Percentiles rank a stretch among this genome's conserved stretches.
Conservation (phyloP, 23 tunicate species). For the Botrylloides violaceus region DNA sequence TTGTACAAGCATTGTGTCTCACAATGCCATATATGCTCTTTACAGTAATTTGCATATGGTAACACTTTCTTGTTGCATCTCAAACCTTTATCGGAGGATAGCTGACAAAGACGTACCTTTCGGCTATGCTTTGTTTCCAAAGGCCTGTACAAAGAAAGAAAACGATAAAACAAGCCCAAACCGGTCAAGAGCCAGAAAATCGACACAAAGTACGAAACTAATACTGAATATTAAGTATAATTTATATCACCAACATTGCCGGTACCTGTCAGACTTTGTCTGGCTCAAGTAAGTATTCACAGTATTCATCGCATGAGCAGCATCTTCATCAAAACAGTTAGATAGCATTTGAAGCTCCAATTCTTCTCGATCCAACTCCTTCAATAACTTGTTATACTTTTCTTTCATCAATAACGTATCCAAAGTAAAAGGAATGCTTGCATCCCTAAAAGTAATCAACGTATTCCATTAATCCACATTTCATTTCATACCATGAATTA, state of each 20-base stretch:
- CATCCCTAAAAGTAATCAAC: neutral
- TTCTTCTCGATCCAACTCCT: neutral
- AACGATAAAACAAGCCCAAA: too few relatives aligned
- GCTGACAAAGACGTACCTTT: neutral
- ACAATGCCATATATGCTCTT: conserved; percentile 77
- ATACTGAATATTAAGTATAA: too few relatives aligned
- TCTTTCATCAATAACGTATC: neutral
- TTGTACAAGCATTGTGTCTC: conserved; percentile 53
- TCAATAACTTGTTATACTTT: neutral
- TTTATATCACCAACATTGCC: neutral
- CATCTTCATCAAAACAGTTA: neutral
- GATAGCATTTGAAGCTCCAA: neutral
- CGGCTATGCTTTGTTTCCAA: too few relatives aligned
- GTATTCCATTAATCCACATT: too few relatives aligned
- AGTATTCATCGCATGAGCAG: neutral
- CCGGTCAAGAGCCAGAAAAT: too few relatives aligned
- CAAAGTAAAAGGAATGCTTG: neutral
- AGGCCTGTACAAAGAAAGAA: too few relatives aligned
- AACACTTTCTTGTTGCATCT: conserved; percentile 28
- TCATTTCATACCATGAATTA: too few relatives aligned
- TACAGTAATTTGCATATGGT: conserved; percentile 52
- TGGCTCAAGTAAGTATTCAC: neutral
- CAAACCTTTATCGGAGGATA: conserved; percentile 20
- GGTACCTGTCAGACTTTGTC: neutral
- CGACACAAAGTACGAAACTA: too few relatives aligned